Conservation (phyloP, 2,888 invertebrate species). For the Leucophenga montana region DNA sequence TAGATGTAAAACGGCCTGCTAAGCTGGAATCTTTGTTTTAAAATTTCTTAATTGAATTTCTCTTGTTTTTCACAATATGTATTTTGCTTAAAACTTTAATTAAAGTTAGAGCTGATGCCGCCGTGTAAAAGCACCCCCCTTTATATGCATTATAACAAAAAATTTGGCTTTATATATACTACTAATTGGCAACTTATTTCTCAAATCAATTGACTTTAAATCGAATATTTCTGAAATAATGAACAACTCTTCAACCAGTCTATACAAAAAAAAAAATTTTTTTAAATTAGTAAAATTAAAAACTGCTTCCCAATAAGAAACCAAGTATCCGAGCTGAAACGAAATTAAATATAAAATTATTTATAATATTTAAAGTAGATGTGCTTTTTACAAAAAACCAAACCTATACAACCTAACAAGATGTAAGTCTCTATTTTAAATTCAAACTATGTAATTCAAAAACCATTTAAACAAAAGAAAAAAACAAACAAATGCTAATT, state of each 20-base stretch:
- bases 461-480: neutral
- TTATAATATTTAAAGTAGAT: neutral
- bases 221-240: too few relatives aligned
- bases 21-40: too few relatives aligned
- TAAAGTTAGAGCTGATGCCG: neutral
- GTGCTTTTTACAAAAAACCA: neutral
- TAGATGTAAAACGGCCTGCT: too few relatives aligned
- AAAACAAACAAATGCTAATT: neutral
- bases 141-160: neutral
- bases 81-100: neutral
- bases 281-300: too few relatives aligned
- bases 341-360: neutral
- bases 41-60: too few relatives aligned
- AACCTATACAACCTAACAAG: neutral
- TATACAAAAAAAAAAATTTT: too few relatives aligned
- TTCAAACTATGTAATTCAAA: neutral
- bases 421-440: neutral
- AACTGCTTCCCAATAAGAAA: too few relatives aligned
- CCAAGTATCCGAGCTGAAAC: too few relatives aligned
- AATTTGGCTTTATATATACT: neutral
- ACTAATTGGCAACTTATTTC: neutral
- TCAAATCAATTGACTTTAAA: slow-evolving; percentile 15
- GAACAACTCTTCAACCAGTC: too few relatives aligned
- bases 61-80: too few relatives aligned
- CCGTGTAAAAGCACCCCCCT: neutral